Percentiles rank a stretch among this genome's conserved stretches.
Conservation (phyloP, 1,140 invertebrate genomes). For the Leucophenga varia region DNA sequence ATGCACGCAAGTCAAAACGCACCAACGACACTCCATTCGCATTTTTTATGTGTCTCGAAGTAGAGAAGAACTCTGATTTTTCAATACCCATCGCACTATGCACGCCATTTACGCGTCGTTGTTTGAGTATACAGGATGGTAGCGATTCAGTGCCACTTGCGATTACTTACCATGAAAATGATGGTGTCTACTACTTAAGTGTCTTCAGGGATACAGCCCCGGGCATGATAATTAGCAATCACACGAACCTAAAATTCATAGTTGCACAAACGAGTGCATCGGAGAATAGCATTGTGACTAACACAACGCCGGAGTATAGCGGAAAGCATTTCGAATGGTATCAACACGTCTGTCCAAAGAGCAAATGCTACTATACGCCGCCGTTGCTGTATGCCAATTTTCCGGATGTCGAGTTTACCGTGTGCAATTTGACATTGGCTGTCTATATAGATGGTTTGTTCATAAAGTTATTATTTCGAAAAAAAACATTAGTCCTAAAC, state of each 20-base stretch:
- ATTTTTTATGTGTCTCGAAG: conserved; percentile 39
- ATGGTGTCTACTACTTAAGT: conserved; percentile 40
- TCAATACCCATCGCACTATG: conserved; percentile 44
- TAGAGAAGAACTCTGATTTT: conserved; percentile 16
- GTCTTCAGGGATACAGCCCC: conserved; percentile 41
- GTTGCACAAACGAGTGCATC: conserved; percentile 46
- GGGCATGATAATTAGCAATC: conserved; percentile 38
- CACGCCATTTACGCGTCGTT: conserved; percentile 39
- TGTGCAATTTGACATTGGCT: conserved; percentile 46
- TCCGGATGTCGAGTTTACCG: conserved; percentile 46
- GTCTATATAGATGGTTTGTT: conserved; percentile 26
- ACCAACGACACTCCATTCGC: conserved; percentile 42
- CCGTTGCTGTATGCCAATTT: conserved; percentile 48
- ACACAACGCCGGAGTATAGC: conserved; percentile 36
- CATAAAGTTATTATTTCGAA: background rate
- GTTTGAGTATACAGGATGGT: conserved; percentile 42
- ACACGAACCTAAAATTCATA: conserved; percentile 42
- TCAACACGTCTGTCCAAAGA: conserved; percentile 32
- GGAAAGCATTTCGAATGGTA: conserved; percentile 50
- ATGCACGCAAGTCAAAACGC: conserved; percentile 28
- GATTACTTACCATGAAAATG: conserved; percentile 41
- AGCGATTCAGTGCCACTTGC: conserved; percentile 38
- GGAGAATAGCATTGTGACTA: conserved; percentile 44
- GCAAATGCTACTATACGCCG: conserved; percentile 47
- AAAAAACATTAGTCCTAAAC: too few species aligned